Percentiles rank a stretch among this genome's conserved stretches.
Evolutionary conservation across 2,113 vertebrate genomes (phyloP).

Genomic region (Crypturellus undulatus): DNA sequence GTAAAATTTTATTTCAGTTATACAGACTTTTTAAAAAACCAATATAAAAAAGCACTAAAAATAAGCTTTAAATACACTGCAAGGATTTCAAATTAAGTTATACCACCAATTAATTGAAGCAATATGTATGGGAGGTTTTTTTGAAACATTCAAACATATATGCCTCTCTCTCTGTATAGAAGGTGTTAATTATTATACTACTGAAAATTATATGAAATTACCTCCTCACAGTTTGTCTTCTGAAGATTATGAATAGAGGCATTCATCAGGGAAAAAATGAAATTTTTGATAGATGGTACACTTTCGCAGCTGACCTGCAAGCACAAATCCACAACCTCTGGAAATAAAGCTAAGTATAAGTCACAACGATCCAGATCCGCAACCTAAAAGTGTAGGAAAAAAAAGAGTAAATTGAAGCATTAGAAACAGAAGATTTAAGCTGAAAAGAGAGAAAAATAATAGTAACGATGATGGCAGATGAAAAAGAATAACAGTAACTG

Average conservation of each 20-base stretch:
- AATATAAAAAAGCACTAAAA: neutral
- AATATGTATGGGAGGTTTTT: neutral
- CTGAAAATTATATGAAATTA: conserved; percentile 51
- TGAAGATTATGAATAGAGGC: conserved; percentile 78
- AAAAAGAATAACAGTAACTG: neutral
- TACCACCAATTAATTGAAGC: neutral
- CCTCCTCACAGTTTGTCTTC: conserved; percentile 76
- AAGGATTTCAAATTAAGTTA: neutral
- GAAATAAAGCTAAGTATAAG: conserved; percentile 86
- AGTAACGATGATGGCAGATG: neutral
- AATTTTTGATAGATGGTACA: conserved; percentile 64
- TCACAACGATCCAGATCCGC: conserved; percentile 82
- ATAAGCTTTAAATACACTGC: neutral
- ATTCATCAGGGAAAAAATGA: conserved; percentile 79
- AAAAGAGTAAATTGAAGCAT: neutral
- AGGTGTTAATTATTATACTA: neutral
- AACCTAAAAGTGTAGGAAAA: conserved; percentile 51
- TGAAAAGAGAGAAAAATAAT: neutral
- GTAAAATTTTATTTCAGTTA: neutral
- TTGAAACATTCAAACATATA: neutral
- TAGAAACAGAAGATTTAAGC: neutral
- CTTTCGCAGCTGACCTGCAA: conserved; percentile 54
- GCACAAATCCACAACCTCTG: conserved; percentile 77
- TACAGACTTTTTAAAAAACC: neutral
- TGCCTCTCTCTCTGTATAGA: too few species aligned